Evolutionary conservation across 2,888 invertebrate species (phyloP).

Genomic region (Gymnosoma rotundatum): DNA sequence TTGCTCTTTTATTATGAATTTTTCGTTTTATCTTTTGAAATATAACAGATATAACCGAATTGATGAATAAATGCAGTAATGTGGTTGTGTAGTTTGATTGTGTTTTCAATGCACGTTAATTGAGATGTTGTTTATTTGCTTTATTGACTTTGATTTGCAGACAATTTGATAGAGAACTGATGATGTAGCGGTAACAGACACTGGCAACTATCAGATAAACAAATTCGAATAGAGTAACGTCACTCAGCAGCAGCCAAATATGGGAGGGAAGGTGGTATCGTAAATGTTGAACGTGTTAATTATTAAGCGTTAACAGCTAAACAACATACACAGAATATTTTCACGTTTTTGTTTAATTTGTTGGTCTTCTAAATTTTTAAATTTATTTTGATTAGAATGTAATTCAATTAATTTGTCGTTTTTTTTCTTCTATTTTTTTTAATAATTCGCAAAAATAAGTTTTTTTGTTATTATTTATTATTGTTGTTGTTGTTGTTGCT

Average conservation of each 20-base stretch:
- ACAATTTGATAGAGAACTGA: conserved; percentile 51
- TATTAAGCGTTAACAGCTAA: conserved; percentile 56
- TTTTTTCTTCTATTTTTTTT: not conserved
- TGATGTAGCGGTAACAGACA: conserved; percentile 28
- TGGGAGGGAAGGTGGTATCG: conserved; percentile 25
- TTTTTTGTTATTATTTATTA: conserved; percentile 26
- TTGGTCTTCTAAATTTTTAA: conserved; percentile 34
- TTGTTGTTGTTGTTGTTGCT: not conserved
- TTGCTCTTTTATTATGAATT: conserved; percentile 34
- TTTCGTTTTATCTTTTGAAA: not conserved
- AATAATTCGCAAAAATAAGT: conserved; percentile 29
- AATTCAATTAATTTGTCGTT: conserved; percentile 31
- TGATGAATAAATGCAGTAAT: conserved; percentile 20
- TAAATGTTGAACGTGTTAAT: not conserved
- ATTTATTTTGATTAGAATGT: conserved; percentile 29
- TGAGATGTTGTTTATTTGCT: conserved; percentile 67
- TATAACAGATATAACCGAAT: conserved; percentile 11
- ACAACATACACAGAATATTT: conserved; percentile 44
- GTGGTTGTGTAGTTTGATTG: conserved; percentile 14
- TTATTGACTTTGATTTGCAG: conserved; percentile 58
- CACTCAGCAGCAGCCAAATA: conserved; percentile 55
- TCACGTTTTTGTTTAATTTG: conserved; percentile 33
- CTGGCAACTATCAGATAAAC: conserved; percentile 31
- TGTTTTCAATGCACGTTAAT: conserved; percentile 62
- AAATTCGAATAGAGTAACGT: conserved; percentile 55